Percentiles rank a stretch among this genome's conserved stretches.
Conservation (phyloP, 2,888 invertebrate species). For the Cheilosia grossa region DNA sequence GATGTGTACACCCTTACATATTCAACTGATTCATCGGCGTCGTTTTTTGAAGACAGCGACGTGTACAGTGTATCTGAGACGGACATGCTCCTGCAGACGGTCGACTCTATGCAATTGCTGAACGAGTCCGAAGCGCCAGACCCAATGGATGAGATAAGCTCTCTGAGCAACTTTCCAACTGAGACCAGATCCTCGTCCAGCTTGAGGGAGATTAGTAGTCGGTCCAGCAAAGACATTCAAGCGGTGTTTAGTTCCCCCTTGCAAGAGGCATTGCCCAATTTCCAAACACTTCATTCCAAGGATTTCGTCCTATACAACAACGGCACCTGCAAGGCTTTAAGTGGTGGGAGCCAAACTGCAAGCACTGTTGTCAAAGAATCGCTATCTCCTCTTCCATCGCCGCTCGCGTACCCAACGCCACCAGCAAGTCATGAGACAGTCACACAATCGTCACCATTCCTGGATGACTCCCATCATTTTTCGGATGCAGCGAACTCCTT, state of each 20-base stretch:
- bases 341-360: slow-evolving; percentile 80
- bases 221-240: slow-evolving; percentile 85
- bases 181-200: slow-evolving; percentile 80
- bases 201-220: slow-evolving; percentile 71
- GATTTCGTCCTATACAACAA: slow-evolving; percentile 83
- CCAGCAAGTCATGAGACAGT: slow-evolving; percentile 93
- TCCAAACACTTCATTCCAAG: slow-evolving; percentile 90
- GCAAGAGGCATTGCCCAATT: slow-evolving; percentile 91
- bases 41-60: slow-evolving; percentile 87
- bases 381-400: slow-evolving; percentile 87
- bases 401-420: slow-evolving; percentile 93
- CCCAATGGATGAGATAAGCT: slow-evolving; percentile 85
- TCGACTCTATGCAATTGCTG: slow-evolving; percentile 87
- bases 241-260: slow-evolving; percentile 91
- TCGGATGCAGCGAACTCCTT: slow-evolving; percentile 81
- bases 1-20: slow-evolving; percentile 86
- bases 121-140: slow-evolving; percentile 87
- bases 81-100: slow-evolving; percentile 87
- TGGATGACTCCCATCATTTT: slow-evolving; percentile 82
- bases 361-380: slow-evolving; percentile 77
- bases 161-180: slow-evolving; percentile 64
- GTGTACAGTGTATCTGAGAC: slow-evolving; percentile 90
- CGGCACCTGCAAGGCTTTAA: slow-evolving; percentile 77
- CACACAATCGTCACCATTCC: slow-evolving; percentile 83
- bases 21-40: slow-evolving; percentile 86